Evolutionary conservation across 64 coral and sea anemone genomes (phyloP), one percentile per base, ranked within the genome.

Genomic region (Montipora foliosa): DNA sequence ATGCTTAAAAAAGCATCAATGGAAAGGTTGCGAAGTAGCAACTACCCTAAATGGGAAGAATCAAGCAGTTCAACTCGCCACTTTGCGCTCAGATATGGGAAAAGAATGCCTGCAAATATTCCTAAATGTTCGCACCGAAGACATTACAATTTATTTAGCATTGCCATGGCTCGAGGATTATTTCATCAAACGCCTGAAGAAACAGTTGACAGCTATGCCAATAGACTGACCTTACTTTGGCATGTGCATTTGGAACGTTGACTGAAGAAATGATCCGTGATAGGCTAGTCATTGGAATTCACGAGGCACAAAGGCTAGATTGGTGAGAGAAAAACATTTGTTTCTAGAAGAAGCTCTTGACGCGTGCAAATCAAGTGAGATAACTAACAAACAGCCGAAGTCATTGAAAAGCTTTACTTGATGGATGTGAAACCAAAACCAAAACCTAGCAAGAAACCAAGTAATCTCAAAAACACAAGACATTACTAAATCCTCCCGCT

Each of bases 301-400:
- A 84, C 71, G 61, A 8, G 55, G 81, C 64, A 90, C 53, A 46
- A 95, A 95, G 86, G 79, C 29, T 0, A 45, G 58, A 90, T 82
- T 95, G 62, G 80, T 95, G 9, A 87, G 83, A 53, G 88, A 95
- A 49, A 75, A 90, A 90, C 47, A 84, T 78, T 78, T 95, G 83
- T 77, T 70, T 7, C 15, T 95, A 67, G 62, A 78, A 60, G 90
- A 95, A 57, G 93, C 88, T 67, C 81, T 89, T 46, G 87, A 83
- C 29, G 90, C 89, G 79, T 89, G 87, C 77, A 94, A 67, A 89
- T 75, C 84, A 10, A 93, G 78, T 75, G 93, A 94, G 85, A 78
- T 84, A 16, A 74, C 80, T 7, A 79, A 94, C 17, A 89, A 94
- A 81, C 87, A 94, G 89, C 78, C 89, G 5, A 94, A 94, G 87